Percentiles rank a stretch among this genome's conserved stretches.
These are phyloP conservation scores for Drosophila greeni DNA, from an alignment of 2,888 invertebrate species.

Conservation along the genomic window DNA sequence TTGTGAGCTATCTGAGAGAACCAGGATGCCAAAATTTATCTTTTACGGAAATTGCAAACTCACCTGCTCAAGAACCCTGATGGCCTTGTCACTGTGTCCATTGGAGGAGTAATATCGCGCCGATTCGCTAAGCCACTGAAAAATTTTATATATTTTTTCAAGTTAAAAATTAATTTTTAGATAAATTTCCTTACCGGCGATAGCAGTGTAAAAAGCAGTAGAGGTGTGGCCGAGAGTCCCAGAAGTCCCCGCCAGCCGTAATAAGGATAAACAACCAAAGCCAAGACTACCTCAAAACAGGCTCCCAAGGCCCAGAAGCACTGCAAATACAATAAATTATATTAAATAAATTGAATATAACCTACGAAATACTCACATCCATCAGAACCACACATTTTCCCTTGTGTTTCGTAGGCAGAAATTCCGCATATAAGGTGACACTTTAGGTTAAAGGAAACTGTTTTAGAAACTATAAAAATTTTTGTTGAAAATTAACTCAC, in stretches of 20 bases:
- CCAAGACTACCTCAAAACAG: slow-evolving; percentile 93
- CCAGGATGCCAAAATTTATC: too few species aligned
- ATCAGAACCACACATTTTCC: slow-evolving; percentile 96
- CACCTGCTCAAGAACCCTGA: slow-evolving; percentile 88
- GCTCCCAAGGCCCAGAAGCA: slow-evolving; percentile 98
- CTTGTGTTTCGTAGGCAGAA: slow-evolving; percentile 94
- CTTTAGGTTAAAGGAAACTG: slow-evolving; percentile 5
- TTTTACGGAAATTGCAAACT: too few species aligned
- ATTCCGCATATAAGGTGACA: slow-evolving; percentile 96
- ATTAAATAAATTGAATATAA: too few species aligned
- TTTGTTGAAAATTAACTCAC: slow-evolving; percentile 72
- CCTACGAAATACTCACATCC: slow-evolving; percentile 84
- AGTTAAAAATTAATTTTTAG: too few species aligned
- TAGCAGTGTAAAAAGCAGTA: slow-evolving; percentile 39
- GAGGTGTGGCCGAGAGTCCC: slow-evolving; percentile 83
- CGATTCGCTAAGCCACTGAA: slow-evolving; percentile 94
- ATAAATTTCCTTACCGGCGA: slow-evolving; percentile 31
- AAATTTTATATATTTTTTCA: too few species aligned
- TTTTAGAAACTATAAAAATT: background rate
- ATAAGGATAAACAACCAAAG: slow-evolving; percentile 93
- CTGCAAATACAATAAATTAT: slow-evolving; percentile 78
- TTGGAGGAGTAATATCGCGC: slow-evolving; percentile 92
- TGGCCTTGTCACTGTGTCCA: slow-evolving; percentile 91
- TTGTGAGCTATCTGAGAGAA: slow-evolving; percentile 79
- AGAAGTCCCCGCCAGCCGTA: slow-evolving; percentile 94